phyloP scores from a whole-genome alignment of 2,113 vertebrate genomes.

The Vireo altiloquus region DNA sequence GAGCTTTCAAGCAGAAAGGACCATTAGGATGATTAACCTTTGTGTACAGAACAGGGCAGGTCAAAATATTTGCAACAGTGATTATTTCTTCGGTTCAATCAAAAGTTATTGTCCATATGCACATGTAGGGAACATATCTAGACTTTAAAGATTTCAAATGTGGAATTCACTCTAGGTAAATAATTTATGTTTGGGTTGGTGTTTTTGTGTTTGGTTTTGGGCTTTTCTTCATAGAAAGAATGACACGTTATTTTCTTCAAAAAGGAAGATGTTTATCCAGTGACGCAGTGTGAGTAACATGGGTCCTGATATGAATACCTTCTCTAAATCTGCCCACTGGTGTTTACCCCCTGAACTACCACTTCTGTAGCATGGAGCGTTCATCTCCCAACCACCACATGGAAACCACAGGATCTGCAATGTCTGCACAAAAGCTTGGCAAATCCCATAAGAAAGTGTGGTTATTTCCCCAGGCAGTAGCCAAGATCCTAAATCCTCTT shows the following conservation, averaged over 20 bases:
- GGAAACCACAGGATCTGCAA: neutral
- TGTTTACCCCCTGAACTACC: neutral
- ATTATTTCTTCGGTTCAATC: neutral
- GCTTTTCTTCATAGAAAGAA: neutral
- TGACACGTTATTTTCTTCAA: neutral
- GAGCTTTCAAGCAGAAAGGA: neutral
- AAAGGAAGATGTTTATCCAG: neutral
- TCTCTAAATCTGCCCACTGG: neutral
- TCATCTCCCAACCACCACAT: neutral
- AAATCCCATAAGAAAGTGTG: neutral
- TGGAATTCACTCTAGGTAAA: neutral
- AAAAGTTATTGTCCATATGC: neutral
- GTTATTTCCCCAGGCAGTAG: neutral
- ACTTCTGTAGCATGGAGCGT: neutral
- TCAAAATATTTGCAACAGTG: neutral
- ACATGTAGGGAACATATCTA: neutral
- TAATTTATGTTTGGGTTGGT: neutral
- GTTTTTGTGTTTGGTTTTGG: neutral
- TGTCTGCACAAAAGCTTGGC: neutral
- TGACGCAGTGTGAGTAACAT: neutral
- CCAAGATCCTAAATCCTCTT: neutral
- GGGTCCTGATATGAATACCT: neutral
- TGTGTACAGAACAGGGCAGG: accelerated
- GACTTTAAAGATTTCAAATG: neutral
- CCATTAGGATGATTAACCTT: neutral